Percentiles rank a stretch among this genome's conserved stretches.
Evolutionary conservation across 2,888 invertebrate genomes (phyloP).

Genomic region (Lumbricus terrestris): DNA sequence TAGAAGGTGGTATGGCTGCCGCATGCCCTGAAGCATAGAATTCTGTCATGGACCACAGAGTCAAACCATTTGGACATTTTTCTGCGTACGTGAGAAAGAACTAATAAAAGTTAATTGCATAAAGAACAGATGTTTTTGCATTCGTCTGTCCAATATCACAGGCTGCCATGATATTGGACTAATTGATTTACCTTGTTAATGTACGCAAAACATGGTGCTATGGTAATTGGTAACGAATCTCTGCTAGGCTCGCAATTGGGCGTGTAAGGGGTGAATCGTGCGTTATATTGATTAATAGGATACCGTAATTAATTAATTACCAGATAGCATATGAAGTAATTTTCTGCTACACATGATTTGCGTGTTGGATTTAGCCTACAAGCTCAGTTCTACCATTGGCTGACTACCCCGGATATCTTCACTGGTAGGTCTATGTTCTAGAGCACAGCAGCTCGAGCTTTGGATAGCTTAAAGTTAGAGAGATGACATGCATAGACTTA

Average conservation of each 20-base stretch:
- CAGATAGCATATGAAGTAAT: neutral
- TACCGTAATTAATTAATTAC: neutral
- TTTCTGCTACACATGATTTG: neutral
- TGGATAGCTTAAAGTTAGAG: too few relatives aligned
- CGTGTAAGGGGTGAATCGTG: neutral
- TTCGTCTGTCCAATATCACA: neutral
- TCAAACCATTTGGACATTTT: neutral
- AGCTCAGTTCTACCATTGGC: neutral
- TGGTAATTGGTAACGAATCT: neutral
- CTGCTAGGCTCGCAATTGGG: neutral
- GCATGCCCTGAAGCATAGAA: neutral
- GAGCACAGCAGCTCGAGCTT: neutral
- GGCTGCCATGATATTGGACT: neutral
- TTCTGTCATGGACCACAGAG: neutral
- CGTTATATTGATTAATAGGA: neutral
- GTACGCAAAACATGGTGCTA: neutral
- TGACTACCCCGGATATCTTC: neutral
- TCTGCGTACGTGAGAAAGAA: neutral
- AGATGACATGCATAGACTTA: too few relatives aligned
- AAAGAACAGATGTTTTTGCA: neutral
- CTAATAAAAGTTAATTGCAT: neutral
- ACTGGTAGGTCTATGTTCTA: neutral
- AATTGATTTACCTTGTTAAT: neutral
- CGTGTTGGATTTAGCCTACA: neutral
- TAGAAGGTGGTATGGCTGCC: neutral